Evolutionary conservation across 2,113 vertebrate genomes (phyloP), one percentile per base, ranked within the genome.

Genomic region (Lutjanus erythropterus): DNA sequence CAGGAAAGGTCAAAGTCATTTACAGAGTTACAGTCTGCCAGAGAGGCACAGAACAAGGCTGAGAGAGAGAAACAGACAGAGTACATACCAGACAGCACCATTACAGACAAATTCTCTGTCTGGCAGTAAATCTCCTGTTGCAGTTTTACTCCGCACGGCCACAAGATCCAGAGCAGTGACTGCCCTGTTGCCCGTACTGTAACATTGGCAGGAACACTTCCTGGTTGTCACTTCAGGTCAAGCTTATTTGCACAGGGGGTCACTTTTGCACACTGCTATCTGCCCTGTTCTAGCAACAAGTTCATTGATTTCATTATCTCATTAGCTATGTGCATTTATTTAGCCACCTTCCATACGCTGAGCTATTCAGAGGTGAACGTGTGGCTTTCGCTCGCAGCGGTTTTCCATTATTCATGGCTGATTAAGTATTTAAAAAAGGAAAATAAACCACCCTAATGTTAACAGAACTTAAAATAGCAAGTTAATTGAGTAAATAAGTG

Each of bases 1-100:
- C 84, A 67, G 81, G 71, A 93, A 94, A 94, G 92, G 93, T 93
- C 91, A 93, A 91, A 94, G 89, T 91, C 89, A 92, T 93, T 93
- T 92, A 88, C 81, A 66, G 88, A 86, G 88, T 86, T 85, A 88
- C 77, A 83, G 80, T 84, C 78, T 81, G 75, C 71, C 41, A 60
- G 83, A 60, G 64, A 86, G 53, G 60, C 68, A 64, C 1, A 50
- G 74, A 81, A 65, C 66, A 70, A 76, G 55, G 69, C 53, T 62
- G 71, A 33, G 60, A 60, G 75, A 50, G 73, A 70, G 66, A 47
- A 55, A 72, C 37, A 70, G 75, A 80, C 47, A 65, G 58, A 69
- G 52, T 27, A 49, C 74, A 82, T 29, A 39, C n/a, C 65, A 85
- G 85, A 75, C 71, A 75, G 75, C 67, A 55, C 29, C 37, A 71